Evolutionary conservation across 2,797 vertebrate genomes (phyloP), one percentile per base, ranked within the genome.

Genomic region (Poecilia gillii): DNA sequence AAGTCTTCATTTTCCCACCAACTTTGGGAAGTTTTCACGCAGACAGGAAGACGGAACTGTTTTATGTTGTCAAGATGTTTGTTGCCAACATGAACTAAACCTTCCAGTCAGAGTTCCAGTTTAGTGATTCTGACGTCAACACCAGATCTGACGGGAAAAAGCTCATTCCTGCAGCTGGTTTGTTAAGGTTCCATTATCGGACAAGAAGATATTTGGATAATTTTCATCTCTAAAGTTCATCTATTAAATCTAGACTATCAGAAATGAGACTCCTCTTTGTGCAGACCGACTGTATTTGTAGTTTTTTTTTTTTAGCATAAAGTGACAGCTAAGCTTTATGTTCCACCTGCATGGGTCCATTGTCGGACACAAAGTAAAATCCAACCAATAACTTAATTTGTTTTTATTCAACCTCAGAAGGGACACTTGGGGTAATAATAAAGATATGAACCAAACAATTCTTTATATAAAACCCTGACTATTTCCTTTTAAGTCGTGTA

Each of bases 351-450:
- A 45, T 3, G 78, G 6, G 0, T 57, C 51, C 59, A 78, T 81
- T 71, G 13, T 79, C 71, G 71, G 74, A 74, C 74, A 68, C 13
- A 8, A n/a, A 18, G 28, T 7, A 47, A 5, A 6, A 6, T 6
- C 20, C 20, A 46, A n/a, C 23, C 36, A 41, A 41, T 39, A 18
- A 25, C 23, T 41, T 59, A 0, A 3, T 41, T 6, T 55, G 9
- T 55, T 55, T 33, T 6, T 4, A 25, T 23, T 11, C n/a, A 66
- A 9, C 4, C 20, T 39, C 0, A 0, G 4, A 39, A 9, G 1
- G 9, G 2, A 33, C 9, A 66, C n/a, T 28, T 0, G 8, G 9
- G 1, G 31, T 9, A 23, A 0, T 0, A 5, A 2, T 4, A 5
- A 45, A 23, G 9, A 25, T 0, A 3, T 28, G 5, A 45, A 1